These are phyloP conservation scores for Meriones unguiculatus DNA, from an alignment of 2,113 vertebrate species.

Conservation along the genomic window DNA sequence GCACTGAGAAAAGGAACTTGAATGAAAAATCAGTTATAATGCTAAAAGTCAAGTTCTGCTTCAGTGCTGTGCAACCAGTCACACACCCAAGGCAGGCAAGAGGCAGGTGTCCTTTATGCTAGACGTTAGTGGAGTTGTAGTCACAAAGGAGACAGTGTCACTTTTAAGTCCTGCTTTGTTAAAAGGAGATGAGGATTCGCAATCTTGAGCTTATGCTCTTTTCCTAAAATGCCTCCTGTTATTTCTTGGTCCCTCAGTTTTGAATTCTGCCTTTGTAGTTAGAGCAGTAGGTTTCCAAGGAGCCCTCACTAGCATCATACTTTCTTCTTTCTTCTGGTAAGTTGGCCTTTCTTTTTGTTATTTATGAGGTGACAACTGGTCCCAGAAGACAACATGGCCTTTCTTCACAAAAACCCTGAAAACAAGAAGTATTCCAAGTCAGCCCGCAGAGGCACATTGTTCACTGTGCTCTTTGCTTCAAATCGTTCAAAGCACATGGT, in stretches of 20 bases:
- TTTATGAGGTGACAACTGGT: neutral
- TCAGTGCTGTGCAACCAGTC: conserved; percentile 34
- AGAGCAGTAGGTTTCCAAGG: neutral
- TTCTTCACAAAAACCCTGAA: conserved; percentile 40
- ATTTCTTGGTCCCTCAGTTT: neutral
- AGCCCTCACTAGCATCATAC: neutral
- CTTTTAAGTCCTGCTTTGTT: neutral
- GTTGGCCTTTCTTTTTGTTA: neutral
- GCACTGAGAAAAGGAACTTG: conserved; percentile 42
- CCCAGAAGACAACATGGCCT: neutral
- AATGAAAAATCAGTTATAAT: conserved; percentile 53
- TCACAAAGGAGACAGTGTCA: neutral
- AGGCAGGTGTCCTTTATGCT: neutral
- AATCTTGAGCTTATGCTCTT: neutral
- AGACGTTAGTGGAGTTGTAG: conserved; percentile 32
- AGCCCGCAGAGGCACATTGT: neutral
- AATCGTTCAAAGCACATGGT: neutral
- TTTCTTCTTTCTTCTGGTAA: neutral
- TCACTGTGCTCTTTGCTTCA: neutral
- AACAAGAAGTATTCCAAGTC: neutral
- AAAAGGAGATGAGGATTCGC: conserved; percentile 16
- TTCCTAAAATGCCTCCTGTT: neutral
- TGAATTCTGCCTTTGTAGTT: conserved; percentile 8
- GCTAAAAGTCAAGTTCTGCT: conserved; percentile 42
- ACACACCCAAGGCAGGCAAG: conserved; percentile 34